Percentiles rank a stretch among this genome's conserved stretches.
phyloP scores from a whole-genome alignment of 2,113 vertebrate genomes.

The Lota lota region DNA sequence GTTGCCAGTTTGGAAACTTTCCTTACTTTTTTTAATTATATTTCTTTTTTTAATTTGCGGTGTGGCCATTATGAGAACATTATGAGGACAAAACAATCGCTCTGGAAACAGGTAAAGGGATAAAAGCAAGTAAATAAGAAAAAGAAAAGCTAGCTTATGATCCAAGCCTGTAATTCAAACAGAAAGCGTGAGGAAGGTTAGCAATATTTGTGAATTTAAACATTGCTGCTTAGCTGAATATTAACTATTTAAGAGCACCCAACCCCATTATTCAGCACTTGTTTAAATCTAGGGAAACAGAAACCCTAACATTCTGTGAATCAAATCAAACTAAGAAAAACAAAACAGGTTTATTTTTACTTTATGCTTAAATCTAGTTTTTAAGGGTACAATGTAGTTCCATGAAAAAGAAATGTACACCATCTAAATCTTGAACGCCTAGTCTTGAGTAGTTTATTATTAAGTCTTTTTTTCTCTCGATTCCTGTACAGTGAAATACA shows the following conservation, averaged over 20 bases:
- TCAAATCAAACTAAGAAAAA: constrained; percentile 27
- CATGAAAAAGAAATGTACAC: constrained; percentile 90
- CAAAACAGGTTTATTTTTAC: not conserved
- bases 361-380: constrained; percentile 56
- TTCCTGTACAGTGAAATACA: constrained; percentile 81
- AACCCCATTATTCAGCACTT: constrained; percentile 22
- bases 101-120: not conserved
- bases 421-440: constrained; percentile 84
- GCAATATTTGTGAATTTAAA: not conserved
- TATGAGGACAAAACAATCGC: constrained; percentile 32
- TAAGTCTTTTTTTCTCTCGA: constrained; percentile 61
- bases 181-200: constrained; percentile 31
- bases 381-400: constrained; percentile 79
- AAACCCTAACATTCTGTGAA: constrained; percentile 28
- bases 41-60: not conserved
- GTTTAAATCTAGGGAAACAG: constrained; percentile 20
- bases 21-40: not conserved
- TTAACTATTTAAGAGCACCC: not conserved
- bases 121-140: constrained; percentile 17
- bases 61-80: not conserved
- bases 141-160: constrained; percentile 35
- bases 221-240: constrained; percentile 18
- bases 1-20: constrained; percentile 33
- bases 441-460: constrained; percentile 68
- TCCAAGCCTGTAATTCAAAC: constrained; percentile 31